Base-by-base conservation (phyloP, 2,113 vertebrate genomes). In the Hirundichthys speculiger region DNA sequence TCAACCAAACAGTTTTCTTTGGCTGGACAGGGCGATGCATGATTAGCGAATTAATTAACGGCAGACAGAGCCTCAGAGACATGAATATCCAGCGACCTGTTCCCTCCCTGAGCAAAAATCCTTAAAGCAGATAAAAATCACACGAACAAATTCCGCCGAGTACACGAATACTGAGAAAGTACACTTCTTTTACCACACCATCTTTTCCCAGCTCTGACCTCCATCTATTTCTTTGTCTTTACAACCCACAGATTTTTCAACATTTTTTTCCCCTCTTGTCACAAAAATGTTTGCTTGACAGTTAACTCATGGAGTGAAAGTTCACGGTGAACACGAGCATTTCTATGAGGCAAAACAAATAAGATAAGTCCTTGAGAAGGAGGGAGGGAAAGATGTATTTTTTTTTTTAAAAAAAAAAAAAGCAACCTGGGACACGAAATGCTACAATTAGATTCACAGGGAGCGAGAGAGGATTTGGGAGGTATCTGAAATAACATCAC, bases 401-500 rank as follows among this genome's bases (percentile, higher is more conserved):
- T n/a, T n/a, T n/a, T n/a, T n/a, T n/a, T n/a, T n/a, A n/a, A n/a
- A n/a, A n/a, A n/a, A n/a, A n/a, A n/a, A n/a, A n/a, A n/a, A n/a
- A n/a, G n/a, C 25, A 49, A 20, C 21, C 54, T 18, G 3, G 14
- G n/a, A 63, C 6, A 48, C n/a, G 27, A 73, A 38, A 51, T 25
- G 24, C 18, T 57, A 18, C 42, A 42, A 67, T 43, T 2, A 55
- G 27, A 39, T 13, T 30, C 4, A 41, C n/a, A n/a, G n/a, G n/a
- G n/a, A n/a, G n/a, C n/a, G n/a, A n/a, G n/a, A n/a, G n/a, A n/a
- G n/a, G n/a, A n/a, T n/a, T n/a, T n/a, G 62, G 66, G 63, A 79
- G 69, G 34, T 59, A 46, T 60, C 49, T 57, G 8, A 55, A 67
- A 68, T 48, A 11, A 24, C 30, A 73, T 21, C 48, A 57, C 18